Evolutionary conservation across 1,140 invertebrate genomes (phyloP).

Genomic region (Meloidogyne exigua): DNA sequence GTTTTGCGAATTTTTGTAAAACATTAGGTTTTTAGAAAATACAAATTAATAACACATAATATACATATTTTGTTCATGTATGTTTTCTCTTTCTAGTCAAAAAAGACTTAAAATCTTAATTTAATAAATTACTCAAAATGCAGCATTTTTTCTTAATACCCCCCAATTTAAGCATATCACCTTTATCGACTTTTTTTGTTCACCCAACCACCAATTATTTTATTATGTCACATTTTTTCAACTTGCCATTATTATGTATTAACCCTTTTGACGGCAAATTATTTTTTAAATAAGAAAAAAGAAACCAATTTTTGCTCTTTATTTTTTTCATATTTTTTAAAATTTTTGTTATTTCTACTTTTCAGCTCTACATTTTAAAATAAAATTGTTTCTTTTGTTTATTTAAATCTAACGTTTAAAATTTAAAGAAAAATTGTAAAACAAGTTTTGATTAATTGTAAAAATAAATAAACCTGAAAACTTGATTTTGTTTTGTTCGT

Average conservation of each 20-base stretch:
- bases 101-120: neutral
- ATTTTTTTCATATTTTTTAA: neutral
- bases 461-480: too few species aligned
- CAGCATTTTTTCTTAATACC: neutral
- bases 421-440: too few species aligned
- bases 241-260: neutral
- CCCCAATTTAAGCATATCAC: neutral
- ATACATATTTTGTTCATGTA: neutral
- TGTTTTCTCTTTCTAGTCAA: constrained; percentile 5
- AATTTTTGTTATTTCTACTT: neutral
- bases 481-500: too few species aligned
- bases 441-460: too few species aligned
- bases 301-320: neutral
- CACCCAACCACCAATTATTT: neutral
- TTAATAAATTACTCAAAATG: neutral
- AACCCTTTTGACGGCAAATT: neutral
- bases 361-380: too few species aligned
- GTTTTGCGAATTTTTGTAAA: too few species aligned
- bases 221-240: neutral
- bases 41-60: neutral
- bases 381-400: too few species aligned
- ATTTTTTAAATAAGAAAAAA: neutral
- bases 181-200: neutral
- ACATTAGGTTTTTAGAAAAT: neutral
- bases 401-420: too few species aligned